Conservation (phyloP, 2,888 invertebrate species). For the Chirona hameri region DNA sequence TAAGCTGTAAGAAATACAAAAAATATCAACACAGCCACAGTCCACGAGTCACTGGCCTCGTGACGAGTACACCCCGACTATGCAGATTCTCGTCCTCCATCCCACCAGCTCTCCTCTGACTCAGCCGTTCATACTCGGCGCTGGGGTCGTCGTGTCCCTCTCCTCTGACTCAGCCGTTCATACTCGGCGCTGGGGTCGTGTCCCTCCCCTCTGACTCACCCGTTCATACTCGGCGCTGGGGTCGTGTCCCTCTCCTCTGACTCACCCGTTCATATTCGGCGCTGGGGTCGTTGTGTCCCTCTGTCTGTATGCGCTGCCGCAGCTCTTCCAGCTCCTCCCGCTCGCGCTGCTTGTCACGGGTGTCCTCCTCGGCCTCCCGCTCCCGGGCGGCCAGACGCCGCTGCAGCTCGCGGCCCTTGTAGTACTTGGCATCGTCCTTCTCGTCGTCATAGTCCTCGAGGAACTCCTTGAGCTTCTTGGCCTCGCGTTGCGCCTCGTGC, state of each 20-base stretch:
- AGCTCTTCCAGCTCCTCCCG: conserved; percentile 82
- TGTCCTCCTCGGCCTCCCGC: conserved; percentile 88
- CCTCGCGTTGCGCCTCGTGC: conserved; percentile 85
- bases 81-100: too few species aligned
- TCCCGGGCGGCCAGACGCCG: conserved; percentile 87
- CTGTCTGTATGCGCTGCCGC: conserved; percentile 61
- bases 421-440: conserved; percentile 93
- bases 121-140: conserved; percentile 63
- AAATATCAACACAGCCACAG: too few species aligned
- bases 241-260: too few species aligned
- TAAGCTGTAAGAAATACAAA: too few species aligned
- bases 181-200: conserved; percentile 62
- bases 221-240: too few species aligned
- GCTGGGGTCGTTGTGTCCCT: conserved; percentile 57
- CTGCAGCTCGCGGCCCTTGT: conserved; percentile 86
- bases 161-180: conserved; percentile 54
- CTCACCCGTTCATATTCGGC: conserved; percentile 63
- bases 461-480: conserved; percentile 91
- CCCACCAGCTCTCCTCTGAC: conserved; percentile 34
- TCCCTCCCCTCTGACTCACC: too few species aligned
- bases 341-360: conserved; percentile 83
- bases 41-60: too few species aligned
- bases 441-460: conserved; percentile 99
- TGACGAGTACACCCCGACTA: too few species aligned
- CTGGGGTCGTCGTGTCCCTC: conserved; percentile 57